Base-by-base conservation (phyloP, 2,797 vertebrate genomes). In the Peromyscus melanophrys region DNA sequence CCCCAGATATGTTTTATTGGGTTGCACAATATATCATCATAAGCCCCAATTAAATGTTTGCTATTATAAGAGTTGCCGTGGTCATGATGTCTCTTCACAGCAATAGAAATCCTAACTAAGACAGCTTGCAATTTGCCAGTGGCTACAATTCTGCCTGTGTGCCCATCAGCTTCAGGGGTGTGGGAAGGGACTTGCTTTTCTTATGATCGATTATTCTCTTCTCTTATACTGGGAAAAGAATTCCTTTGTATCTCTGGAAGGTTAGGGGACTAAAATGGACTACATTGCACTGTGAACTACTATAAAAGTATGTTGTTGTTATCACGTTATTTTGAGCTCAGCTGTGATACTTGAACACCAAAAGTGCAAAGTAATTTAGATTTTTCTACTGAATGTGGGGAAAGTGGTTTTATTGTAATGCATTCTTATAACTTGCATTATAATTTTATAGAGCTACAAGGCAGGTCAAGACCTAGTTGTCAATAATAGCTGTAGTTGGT, bases 311-410 rank as follows among this genome's bases (percentile, higher is more conserved):
- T 43, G 5, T 84, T 81, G 80, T 95, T 17, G 52, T 65, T 65
- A 43, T 27, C 52, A 5, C 1, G 21, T 84, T 95, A 82, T 78
- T 96, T 95, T 89, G 84, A 73, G 40, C 69, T 96, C 57, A 81
- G 46, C 69, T 5, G 2, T 67, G 83, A 94, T 37, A 92, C 65
- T 14, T 34, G 76, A 87, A 4, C 69, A 88, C 59, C 29, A 71
- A 94, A 97, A 87, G 10, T 92, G 49, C 9, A 80, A 94, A 25
- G 17, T 95, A 93, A 93, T 90, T 95, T 63, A 96, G 55, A 49
- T 59, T 93, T 93, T 82, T n/a, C 87, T 85, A 29, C n/a, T 40
- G n/a, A 92, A 49, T 59, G 61, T 76, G 25, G 57, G 63, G 92
- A 95, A 94, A 69, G 69, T 78, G 46, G 61, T 75, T 82, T 95